These are phyloP conservation scores for Zygothrica quintamaculata DNA, from an alignment of 2,888 invertebrate species.

Conservation along the genomic window DNA sequence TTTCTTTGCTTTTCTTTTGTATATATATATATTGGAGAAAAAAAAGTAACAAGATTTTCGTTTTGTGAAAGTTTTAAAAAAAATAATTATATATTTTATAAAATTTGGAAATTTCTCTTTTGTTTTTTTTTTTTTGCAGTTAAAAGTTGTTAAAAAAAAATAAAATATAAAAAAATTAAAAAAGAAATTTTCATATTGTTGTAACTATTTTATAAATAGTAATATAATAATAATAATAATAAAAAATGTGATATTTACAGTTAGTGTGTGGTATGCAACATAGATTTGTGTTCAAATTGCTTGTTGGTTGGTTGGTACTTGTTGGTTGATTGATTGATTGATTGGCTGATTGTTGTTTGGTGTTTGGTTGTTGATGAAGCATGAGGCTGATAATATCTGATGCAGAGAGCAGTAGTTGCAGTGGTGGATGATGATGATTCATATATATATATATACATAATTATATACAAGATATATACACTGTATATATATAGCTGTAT, in stretches of 20 bases:
- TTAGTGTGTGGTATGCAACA: constrained; percentile 75
- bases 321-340: constrained; percentile 46
- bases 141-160: constrained; percentile 39
- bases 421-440: constrained; percentile 40
- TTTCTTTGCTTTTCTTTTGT: too few species aligned
- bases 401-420: constrained; percentile 33
- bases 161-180: constrained; percentile 28
- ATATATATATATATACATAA: constrained; percentile 27
- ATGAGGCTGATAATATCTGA: constrained; percentile 45
- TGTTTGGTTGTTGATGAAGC: constrained; percentile 48
- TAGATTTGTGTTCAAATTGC: constrained; percentile 58
- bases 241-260: constrained; percentile 81
- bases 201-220: constrained; percentile 34
- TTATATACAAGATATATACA: constrained; percentile 7
- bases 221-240: constrained; percentile 61
- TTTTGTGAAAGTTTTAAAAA: too few species aligned
- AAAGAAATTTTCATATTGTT: constrained; percentile 16
- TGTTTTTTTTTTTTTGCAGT: constrained; percentile 38
- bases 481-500: constrained; percentile 5
- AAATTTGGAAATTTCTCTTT: constrained; percentile 26
- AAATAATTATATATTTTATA: constrained; percentile 18
- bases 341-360: constrained; percentile 46
- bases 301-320: constrained; percentile 44
- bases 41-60: constrained; percentile 52
- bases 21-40: constrained; percentile 25